Evolutionary conservation across 2,797 vertebrate genomes (phyloP), one percentile per base, ranked within the genome.

Genomic region (Remorina albescens): DNA sequence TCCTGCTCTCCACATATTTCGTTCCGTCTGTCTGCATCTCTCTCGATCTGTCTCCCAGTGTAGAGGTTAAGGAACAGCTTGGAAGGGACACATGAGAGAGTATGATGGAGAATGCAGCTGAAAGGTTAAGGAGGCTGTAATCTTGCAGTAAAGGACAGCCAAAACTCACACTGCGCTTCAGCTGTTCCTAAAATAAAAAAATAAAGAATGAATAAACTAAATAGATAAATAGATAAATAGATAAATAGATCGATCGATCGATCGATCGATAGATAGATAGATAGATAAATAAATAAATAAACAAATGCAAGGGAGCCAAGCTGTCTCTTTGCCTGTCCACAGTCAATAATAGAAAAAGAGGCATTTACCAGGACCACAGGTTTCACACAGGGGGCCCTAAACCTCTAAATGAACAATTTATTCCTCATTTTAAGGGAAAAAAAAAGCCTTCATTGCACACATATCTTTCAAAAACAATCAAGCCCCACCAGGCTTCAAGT

Each of bases 101-200:
- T 91, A 90, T 90, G 90, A 92, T 90, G 89, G 90, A 91, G 92
- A 93, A 93, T 88, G 86, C 81, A 88, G 89, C 89, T 89, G 85
- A 93, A 92, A 93, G 91, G 91, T 93, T 92, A 92, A 94, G 91
- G 91, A 91, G 87, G 89, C 85, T 84, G 86, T 90, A 93, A 92
- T 93, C 87, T 88, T 74, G 64, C 75, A 60, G 84, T 83, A 91
- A 92, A 93, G 92, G 90, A 94, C 91, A 89, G 89, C 90, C 92
- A 92, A 93, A 92, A 92, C 76, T 90, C 90, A 91, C 86, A 91
- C 90, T 88, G 91, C 34, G 85, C 78, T 84, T 89, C 90, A 92
- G 91, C 88, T 91, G 90, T 81, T 88, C 83, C 75, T 70, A 76
- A 88, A 89, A 88, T 77, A 84, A 75, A 78, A 74, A 21, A 46